These are phyloP conservation scores for Eublepharis macularius DNA, from an alignment of 2,113 vertebrate species.

Conservation along the genomic window DNA sequence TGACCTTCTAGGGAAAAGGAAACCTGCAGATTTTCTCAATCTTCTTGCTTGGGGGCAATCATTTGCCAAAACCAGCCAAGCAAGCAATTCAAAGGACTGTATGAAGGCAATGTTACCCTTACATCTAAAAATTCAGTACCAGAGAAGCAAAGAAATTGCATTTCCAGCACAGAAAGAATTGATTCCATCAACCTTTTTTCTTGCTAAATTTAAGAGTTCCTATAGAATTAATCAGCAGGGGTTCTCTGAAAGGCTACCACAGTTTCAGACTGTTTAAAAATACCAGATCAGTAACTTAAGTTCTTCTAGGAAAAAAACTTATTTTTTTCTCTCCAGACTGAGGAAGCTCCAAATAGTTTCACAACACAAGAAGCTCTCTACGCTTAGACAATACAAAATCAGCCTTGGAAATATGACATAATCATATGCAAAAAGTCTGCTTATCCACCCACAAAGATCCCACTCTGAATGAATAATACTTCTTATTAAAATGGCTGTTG, in stretches of 20 bases:
- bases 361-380: constrained; percentile 56
- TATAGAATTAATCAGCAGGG: too few species aligned
- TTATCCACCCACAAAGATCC: constrained; percentile 1
- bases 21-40: too few species aligned
- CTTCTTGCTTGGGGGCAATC: too few species aligned
- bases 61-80: neutral
- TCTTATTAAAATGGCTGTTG: neutral
- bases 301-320: constrained; percentile 29
- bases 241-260: neutral
- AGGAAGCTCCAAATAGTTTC: constrained; percentile 49
- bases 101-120: neutral
- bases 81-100: neutral
- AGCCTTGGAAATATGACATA: constrained; percentile 56
- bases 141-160: neutral
- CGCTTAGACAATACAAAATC: constrained; percentile 39
- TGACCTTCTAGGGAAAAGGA: too few species aligned
- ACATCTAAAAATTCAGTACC: neutral
- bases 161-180: neutral
- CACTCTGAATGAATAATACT: neutral
- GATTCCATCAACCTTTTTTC: neutral
- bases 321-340: constrained; percentile 41
- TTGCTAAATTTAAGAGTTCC: neutral
- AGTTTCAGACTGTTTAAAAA: constrained; percentile 41
- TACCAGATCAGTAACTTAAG: constrained; percentile 42
- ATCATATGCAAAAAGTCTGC: constrained; percentile 28